A percentile compares a stretch with the other conserved stretches of the same genome.
phyloP scores from a whole-genome alignment of 2,797 vertebrate genomes.

The Cynopterus sphinx region DNA sequence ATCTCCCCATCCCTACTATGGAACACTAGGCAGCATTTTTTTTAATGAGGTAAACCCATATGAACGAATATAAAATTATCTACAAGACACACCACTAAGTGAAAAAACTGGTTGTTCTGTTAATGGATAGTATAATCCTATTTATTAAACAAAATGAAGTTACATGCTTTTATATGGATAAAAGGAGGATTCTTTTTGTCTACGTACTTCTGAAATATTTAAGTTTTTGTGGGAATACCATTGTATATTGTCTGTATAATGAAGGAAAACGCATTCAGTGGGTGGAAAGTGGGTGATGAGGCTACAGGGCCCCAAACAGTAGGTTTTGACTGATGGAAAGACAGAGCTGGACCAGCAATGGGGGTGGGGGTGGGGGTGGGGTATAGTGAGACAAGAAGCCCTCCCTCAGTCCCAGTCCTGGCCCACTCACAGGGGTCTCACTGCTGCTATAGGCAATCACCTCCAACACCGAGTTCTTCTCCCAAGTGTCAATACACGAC shows the following conservation, averaged over 20 bases:
- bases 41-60: background rate
- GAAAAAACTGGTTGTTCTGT: background rate
- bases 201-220: background rate
- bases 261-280: background rate
- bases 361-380: too few relatives aligned
- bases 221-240: background rate
- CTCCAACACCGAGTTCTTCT: constrained; percentile 93
- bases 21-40: background rate
- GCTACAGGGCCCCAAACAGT: background rate
- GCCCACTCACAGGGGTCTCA: constrained; percentile 91
- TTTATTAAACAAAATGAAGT: background rate
- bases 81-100: background rate
- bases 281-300: background rate
- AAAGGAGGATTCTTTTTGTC: background rate
- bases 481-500: constrained; percentile 91
- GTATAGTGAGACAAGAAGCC: background rate
- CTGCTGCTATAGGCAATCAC: constrained; percentile 93
- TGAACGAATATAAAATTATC: background rate
- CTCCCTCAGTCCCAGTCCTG: background rate
- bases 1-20: too few relatives aligned
- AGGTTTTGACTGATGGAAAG: background rate
- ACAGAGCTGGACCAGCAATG: background rate
- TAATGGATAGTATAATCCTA: background rate
- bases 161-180: background rate
- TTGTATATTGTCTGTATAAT: background rate